Percentiles rank a stretch among this genome's conserved stretches.
phyloP scores from a whole-genome alignment of 2,113 vertebrate species.

The Muntiacus muntjak region DNA sequence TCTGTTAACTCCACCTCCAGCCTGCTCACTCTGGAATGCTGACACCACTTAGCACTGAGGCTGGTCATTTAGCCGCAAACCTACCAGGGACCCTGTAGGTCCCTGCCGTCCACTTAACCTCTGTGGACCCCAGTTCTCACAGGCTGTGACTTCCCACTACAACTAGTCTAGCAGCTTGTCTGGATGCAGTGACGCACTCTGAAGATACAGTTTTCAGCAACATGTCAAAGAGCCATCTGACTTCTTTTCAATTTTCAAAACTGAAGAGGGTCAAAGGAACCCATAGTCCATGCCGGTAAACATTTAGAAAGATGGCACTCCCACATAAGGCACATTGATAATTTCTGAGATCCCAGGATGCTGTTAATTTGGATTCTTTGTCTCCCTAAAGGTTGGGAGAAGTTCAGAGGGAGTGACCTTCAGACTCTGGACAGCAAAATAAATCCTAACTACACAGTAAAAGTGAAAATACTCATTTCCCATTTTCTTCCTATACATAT shows the following conservation, averaged over 20 bases:
- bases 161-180: accelerated
- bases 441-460: not conserved
- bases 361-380: not conserved
- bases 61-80: not conserved
- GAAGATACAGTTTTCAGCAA: not conserved
- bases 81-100: accelerated
- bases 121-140: not conserved
- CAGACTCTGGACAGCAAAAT: not conserved
- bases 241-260: not conserved
- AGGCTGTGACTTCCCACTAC: not conserved
- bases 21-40: not conserved
- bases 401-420: not conserved
- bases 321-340: not conserved
- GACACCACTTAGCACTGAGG: too few species aligned
- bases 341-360: not conserved
- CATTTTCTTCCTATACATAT: not conserved
- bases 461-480: not conserved
- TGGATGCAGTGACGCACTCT: accelerated
- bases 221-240: not conserved
- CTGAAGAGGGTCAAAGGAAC: not conserved
- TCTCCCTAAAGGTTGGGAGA: not conserved
- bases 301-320: not conserved
- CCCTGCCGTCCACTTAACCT: too few species aligned
- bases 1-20: too few species aligned
- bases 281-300: not conserved